Conservation (phyloP, 2,113 vertebrate genomes). For the Tyto alba region DNA sequence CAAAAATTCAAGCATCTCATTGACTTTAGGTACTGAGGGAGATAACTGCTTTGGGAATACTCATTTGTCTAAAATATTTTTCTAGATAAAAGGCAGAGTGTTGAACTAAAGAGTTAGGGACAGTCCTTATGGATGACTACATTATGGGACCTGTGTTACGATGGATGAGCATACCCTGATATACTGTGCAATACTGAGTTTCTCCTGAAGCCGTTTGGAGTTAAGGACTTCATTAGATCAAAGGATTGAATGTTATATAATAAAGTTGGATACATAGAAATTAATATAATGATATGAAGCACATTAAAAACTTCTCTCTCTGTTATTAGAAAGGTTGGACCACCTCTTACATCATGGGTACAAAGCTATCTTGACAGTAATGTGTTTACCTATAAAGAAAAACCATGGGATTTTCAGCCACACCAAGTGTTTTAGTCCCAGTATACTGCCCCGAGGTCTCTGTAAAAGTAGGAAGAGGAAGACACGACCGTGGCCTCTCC, state of each 20-base stretch:
- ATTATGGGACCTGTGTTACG: not conserved
- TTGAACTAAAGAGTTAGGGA: not conserved
- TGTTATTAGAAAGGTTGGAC: not conserved
- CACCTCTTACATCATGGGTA: not conserved
- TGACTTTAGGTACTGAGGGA: not conserved
- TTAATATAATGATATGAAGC: not conserved
- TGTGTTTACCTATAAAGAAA: not conserved
- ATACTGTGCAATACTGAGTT: not conserved
- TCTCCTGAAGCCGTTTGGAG: not conserved
- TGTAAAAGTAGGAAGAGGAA: not conserved
- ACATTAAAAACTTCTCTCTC: not conserved
- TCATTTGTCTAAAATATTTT: not conserved
- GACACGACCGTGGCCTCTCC: not conserved
- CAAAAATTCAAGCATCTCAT: not conserved
- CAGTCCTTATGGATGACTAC: not conserved
- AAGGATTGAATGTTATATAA: not conserved
- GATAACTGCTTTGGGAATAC: not conserved
- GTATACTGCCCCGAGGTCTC: not conserved
- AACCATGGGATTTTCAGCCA: not conserved
- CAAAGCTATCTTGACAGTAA: not conserved
- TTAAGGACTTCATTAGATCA: not conserved
- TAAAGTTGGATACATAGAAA: not conserved
- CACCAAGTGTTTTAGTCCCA: not conserved
- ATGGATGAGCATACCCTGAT: not conserved
- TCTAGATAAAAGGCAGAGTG: not conserved